Percentiles rank a stretch among this genome's conserved stretches.
Conservation (phyloP, 2,888 invertebrate species). For the Tanypteryx hageni region DNA sequence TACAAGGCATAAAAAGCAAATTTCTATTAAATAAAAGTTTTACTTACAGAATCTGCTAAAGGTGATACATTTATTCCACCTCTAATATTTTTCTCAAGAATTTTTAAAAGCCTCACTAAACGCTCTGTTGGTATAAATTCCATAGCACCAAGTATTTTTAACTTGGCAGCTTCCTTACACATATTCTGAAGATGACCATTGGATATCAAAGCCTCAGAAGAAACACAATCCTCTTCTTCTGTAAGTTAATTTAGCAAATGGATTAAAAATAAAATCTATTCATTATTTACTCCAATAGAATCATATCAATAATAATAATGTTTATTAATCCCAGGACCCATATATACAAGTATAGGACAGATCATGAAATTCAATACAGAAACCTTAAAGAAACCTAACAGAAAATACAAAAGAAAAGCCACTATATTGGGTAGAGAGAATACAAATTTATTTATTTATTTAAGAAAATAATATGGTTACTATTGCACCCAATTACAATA, state of each 20-base stretch:
- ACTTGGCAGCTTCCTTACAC: conserved; percentile 95
- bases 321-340: no score
- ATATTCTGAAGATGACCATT: conserved; percentile 92
- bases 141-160: conserved; percentile 94
- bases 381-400: no score
- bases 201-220: conserved; percentile 90
- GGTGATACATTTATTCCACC: conserved; percentile 94
- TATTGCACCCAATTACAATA: no score
- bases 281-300: conserved; percentile 67
- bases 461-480: no score
- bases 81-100: conserved; percentile 96
- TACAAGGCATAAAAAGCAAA: background rate
- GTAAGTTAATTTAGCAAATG: conserved; percentile 69
- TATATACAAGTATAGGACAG: no score
- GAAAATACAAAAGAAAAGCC: no score
- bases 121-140: conserved; percentile 95
- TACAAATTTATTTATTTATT: no score
- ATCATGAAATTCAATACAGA: no score
- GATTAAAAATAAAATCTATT: conserved; percentile 57
- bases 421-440: no score
- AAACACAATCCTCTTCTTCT: conserved; percentile 84
- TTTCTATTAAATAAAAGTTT: background rate
- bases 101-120: conserved; percentile 91
- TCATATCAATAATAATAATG: no score
- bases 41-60: conserved; percentile 86